Conservation (phyloP, 2,797 vertebrate species). For the Sebastes hopkinsi region DNA sequence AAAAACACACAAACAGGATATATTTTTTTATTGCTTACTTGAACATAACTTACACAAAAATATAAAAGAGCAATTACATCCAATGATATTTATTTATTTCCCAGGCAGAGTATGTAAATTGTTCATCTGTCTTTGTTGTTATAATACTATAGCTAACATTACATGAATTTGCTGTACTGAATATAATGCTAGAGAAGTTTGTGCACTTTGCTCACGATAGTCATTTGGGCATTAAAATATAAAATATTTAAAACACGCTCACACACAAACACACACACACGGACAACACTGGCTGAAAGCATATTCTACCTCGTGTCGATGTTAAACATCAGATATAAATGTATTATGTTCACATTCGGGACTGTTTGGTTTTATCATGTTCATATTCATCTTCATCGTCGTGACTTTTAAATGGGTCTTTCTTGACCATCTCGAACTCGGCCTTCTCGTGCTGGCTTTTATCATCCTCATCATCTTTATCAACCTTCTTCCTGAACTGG, state of each 20-base stretch:
- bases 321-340: not conserved
- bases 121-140: not conserved
- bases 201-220: not conserved
- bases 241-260: not conserved
- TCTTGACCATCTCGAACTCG: slow-evolving; percentile 63
- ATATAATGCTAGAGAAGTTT: not conserved
- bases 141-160: not conserved
- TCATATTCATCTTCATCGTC: slow-evolving; percentile 10
- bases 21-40: slow-evolving; percentile 3
- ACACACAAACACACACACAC: not conserved
- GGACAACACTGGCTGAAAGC: not conserved
- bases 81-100: not conserved
- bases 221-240: slow-evolving; percentile 14
- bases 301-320: not conserved
- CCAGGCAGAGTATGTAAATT: not conserved
- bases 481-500: slow-evolving; percentile 76
- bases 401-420: not conserved
- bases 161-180: not conserved
- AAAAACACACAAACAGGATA: not conserved
- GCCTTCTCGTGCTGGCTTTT: slow-evolving; percentile 16
- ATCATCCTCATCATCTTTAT: slow-evolving; percentile 61
- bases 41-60: slow-evolving; percentile 24
- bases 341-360: slow-evolving; percentile 62
- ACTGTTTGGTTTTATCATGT: slow-evolving; percentile 19
- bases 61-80: slow-evolving; percentile 36